Percentiles rank a stretch among this genome's conserved stretches.
These are phyloP conservation scores for Bradynema listronoti DNA, from an alignment of 1,140 invertebrate genomes.

Conservation along the genomic window DNA sequence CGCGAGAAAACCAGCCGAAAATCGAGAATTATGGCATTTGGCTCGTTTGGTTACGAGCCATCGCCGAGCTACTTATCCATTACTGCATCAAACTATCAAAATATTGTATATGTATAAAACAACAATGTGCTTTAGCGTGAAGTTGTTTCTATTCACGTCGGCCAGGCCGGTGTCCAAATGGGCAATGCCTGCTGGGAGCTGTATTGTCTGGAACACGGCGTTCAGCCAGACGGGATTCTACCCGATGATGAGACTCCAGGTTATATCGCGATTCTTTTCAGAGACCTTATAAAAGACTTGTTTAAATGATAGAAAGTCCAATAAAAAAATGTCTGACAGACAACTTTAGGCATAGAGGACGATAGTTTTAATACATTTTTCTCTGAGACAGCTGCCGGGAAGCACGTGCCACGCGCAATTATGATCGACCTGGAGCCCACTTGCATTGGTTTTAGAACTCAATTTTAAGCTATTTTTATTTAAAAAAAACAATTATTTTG, in stretches of 20 bases:
- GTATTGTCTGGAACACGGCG: slow-evolving; percentile 70
- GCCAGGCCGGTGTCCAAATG: slow-evolving; percentile 66
- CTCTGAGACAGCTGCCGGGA: slow-evolving; percentile 77
- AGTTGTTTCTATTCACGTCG: slow-evolving; percentile 62
- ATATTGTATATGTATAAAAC: too few relatives aligned
- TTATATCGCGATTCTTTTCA: background rate
- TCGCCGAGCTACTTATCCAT: too few relatives aligned
- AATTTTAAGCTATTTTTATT: background rate
- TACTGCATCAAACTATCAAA: too few relatives aligned
- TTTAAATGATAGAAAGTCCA: too few relatives aligned
- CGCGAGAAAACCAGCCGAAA: too few relatives aligned
- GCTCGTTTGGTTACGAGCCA: too few relatives aligned
- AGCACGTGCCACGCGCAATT: slow-evolving; percentile 74
- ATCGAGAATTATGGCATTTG: too few relatives aligned
- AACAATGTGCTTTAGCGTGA: slow-evolving; percentile 60
- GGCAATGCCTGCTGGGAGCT: slow-evolving; percentile 73
- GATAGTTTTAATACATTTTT: slow-evolving; percentile 83
- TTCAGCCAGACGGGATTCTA: slow-evolving; percentile 64
- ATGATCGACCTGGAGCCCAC: slow-evolving; percentile 81
- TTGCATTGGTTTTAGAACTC: slow-evolving; percentile 68
- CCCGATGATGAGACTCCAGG: slow-evolving; percentile 21
- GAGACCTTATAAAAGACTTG: slow-evolving; percentile 2
- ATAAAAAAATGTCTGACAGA: too few relatives aligned
- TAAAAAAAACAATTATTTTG: background rate
- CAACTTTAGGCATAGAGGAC: slow-evolving; percentile 14